Evolutionary conservation across 2,797 vertebrate species (phyloP).

Genomic region (Ceryle rudis): DNA sequence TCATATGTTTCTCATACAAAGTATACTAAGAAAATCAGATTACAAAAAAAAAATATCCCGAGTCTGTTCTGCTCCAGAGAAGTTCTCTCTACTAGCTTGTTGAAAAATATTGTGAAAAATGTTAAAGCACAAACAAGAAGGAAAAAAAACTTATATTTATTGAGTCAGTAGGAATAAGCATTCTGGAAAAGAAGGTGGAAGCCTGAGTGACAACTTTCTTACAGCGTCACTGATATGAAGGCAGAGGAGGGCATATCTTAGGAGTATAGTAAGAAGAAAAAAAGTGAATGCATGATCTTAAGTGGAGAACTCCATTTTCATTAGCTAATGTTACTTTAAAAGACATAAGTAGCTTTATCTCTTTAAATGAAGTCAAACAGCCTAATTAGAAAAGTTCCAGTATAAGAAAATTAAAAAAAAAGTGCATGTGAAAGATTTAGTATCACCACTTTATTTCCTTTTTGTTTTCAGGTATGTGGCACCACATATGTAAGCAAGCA

Average conservation of each 20-base stretch:
- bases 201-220: background rate
- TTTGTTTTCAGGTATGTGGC: background rate
- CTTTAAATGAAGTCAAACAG: background rate
- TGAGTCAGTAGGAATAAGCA: background rate
- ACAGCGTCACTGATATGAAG: background rate
- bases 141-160: background rate
- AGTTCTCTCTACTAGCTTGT: background rate
- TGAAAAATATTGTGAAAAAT: background rate
- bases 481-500: background rate
- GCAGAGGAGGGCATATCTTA: background rate
- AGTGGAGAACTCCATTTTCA: background rate
- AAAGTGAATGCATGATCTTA: background rate
- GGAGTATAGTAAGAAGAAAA: background rate
- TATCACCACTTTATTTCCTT: background rate
- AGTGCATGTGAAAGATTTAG: background rate
- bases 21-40: background rate
- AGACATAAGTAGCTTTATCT: background rate
- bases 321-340: background rate
- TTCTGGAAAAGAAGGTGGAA: background rate
- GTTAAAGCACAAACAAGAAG: background rate
- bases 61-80: background rate
- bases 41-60: background rate
- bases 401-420: background rate
- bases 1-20: background rate
- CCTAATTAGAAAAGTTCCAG: background rate